Evolutionary conservation across 2,113 vertebrate species (phyloP).

Genomic region (Bombycilla garrulus): DNA sequence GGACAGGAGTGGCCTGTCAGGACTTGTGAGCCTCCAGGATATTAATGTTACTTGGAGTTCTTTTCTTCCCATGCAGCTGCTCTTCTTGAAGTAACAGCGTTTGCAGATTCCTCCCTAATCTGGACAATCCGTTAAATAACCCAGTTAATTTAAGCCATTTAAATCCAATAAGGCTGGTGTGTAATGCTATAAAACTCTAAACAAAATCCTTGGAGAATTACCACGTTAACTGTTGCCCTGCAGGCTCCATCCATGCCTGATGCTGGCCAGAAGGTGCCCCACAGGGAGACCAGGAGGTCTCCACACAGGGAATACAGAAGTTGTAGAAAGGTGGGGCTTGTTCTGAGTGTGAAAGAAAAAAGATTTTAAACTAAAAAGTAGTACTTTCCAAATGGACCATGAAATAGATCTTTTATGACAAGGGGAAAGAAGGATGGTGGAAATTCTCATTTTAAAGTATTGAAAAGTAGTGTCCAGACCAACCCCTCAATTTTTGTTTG

Average conservation of each 20-base stretch:
- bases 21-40: conserved; percentile 37
- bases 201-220: conserved; percentile 61
- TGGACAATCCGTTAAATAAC: conserved; percentile 69
- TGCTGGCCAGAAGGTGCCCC: accelerated
- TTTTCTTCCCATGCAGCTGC: conserved; percentile 11
- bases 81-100: conserved; percentile 40
- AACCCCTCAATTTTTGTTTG: neutral
- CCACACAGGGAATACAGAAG: neutral
- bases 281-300: neutral
- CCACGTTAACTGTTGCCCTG: neutral
- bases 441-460: neutral
- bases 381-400: neutral
- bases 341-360: neutral
- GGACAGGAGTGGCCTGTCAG: conserved; percentile 28
- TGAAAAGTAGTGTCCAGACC: neutral
- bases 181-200: conserved; percentile 68
- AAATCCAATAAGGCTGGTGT: conserved; percentile 64
- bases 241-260: neutral
- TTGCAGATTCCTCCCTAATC: conserved; percentile 59
- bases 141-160: conserved; percentile 69
- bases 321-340: neutral
- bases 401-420: neutral
- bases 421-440: neutral
- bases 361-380: neutral
- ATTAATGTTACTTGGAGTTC: conserved; percentile 18